phyloP scores from a whole-genome alignment of 2,113 vertebrate genomes.

The Platanista minor region DNA sequence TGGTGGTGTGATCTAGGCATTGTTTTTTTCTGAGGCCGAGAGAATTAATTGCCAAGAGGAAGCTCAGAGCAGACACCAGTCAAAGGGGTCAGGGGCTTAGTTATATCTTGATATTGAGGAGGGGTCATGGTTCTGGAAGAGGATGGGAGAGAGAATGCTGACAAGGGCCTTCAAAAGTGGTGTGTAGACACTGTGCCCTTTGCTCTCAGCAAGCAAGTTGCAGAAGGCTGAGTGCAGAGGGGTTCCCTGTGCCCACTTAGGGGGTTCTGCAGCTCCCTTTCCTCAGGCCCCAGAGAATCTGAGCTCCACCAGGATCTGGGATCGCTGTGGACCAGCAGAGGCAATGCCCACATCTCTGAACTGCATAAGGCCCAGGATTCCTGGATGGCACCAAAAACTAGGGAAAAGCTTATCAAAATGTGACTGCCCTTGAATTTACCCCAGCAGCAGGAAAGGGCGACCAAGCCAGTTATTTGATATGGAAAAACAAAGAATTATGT shows the following conservation, averaged over 20 bases:
- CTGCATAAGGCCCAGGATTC: neutral
- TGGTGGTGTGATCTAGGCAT: neutral
- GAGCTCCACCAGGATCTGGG: neutral
- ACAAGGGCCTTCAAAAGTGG: neutral
- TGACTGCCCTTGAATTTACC: neutral
- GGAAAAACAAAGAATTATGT: neutral
- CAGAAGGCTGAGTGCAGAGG: neutral
- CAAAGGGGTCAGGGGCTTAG: neutral
- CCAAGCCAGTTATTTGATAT: neutral
- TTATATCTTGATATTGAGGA: neutral
- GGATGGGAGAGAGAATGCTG: accelerated
- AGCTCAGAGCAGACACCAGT: neutral
- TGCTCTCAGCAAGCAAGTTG: neutral
- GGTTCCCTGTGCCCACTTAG: neutral
- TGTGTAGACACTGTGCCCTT: neutral
- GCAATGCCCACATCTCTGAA: neutral
- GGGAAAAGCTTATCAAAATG: neutral
- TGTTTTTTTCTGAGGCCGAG: neutral
- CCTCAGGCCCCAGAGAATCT: neutral
- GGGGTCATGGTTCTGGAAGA: neutral
- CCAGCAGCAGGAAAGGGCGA: neutral
- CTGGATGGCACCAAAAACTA: neutral
- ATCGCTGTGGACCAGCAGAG: neutral
- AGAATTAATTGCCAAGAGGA: neutral
- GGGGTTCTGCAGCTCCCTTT: neutral